Evolutionary conservation across 2,797 vertebrate species (phyloP), one percentile per base, ranked within the genome.

Genomic region (Sparidentex hasta): DNA sequence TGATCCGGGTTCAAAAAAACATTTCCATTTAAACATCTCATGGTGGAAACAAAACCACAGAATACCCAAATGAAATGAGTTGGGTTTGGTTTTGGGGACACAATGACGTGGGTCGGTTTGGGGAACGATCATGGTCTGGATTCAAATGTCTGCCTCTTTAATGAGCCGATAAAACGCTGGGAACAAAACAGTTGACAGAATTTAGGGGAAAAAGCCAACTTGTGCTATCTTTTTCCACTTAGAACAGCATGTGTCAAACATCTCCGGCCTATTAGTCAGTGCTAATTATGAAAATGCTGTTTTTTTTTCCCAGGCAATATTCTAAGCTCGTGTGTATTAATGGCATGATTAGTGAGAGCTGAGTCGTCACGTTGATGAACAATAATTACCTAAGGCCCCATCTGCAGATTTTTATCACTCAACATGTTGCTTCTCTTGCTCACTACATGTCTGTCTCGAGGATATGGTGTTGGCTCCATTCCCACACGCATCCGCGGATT

Each of bases 311-410:
- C 69, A 76, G 76, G 52, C 51, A 71, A 67, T 70, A 57, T 43
- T 80, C 48, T 38, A 25, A 14, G 14, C 23, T 33, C 63, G 70
- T 76, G 67, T 66, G 29, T 68, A 64, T 83, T 85, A 71, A 75
- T 73, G 68, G 47, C 46, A 29, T 76, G 63, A 82, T 81, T 63
- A 74, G 80, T 71, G 63, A 55, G 47, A 47, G 47, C 80, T 41
- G 43, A 58, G 62, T 71, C 79, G 81, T 89, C 86, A 84, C 70
- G 71, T 79, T 88, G 78, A 79, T 85, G 78, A 71, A 80, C 85
- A 90, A 65, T 90, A 87, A 90, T 90, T 88, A 86, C 71, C 80
- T 21, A 1, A 43, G 33, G 57, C 67, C 76, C 88, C 84, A 89
- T 91, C 88, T 91, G 85, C 70, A 78, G 64, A 69, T 80, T 75